Evolutionary conservation across 1,140 invertebrate species (phyloP), one percentile per base, ranked within the genome.

Genomic region (Cotesia typhae): DNA sequence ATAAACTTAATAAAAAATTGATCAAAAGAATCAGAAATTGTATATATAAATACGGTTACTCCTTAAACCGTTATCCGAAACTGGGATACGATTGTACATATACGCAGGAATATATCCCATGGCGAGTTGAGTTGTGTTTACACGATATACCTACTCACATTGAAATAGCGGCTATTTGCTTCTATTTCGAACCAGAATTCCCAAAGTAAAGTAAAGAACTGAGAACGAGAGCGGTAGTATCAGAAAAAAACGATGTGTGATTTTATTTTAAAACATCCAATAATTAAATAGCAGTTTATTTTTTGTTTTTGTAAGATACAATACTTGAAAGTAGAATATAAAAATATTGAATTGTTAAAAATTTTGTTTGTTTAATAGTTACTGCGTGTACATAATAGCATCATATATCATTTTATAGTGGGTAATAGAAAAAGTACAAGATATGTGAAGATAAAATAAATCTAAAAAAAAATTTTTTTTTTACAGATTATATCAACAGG

Each of bases 1-100:
- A 14, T 38, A 10, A 35, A 67, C 53, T 35, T 53, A 28, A 28
- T 37, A 67, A 55, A 67, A 28, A 36, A 53, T 55, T 47, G 41
- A 36, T n/a, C 6, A 14, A 53, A n/a, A 47, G 36, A 66, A 38
- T 63, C 37, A 17, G 37, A 28, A 55, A 41, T 51, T 47, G 36
- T 65, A 47, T 14, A 47, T 41, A 47, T 65, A 41, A 35, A 67
- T 53, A 53, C 17, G 10, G 51, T 67, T 53, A 36, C 4, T 51
- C 28, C 12, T 55, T 20, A n/a, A 67, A 67, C 41, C 66, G 66
- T 67, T 67, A 67, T 53, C 66, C 66, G 41, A 67, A 67, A 67
- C 66, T 67, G 66, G 66, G 66, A 67, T 67, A 67, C 51, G 17
- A 67, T 55, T 20, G n/a, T 55, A 67, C 28, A 37, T 12, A 35